phyloP scores from a whole-genome alignment of 2,113 vertebrate species.

The Ceratotherium simum region DNA sequence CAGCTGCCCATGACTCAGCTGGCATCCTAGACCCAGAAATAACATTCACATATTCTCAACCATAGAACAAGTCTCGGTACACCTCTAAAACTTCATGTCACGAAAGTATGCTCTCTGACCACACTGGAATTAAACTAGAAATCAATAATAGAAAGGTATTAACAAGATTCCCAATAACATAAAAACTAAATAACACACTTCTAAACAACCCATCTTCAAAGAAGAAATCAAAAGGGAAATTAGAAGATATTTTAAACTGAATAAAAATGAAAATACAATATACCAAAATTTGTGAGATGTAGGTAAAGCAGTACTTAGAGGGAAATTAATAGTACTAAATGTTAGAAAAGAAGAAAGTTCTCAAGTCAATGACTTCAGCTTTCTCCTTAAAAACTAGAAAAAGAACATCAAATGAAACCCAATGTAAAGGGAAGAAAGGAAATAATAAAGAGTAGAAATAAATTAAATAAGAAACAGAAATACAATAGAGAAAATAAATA shows the following conservation, averaged over 20 bases:
- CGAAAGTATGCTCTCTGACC: background rate
- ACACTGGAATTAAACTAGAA: background rate
- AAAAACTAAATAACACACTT: background rate
- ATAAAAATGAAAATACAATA: background rate
- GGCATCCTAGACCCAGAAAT: background rate
- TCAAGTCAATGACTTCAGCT: background rate
- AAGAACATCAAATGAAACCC: background rate
- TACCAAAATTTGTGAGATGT: background rate
- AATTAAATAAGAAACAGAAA: background rate
- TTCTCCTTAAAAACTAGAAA: background rate
- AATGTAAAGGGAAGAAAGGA: background rate
- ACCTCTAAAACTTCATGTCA: background rate
- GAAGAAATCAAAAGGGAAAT: background rate
- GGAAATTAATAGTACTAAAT: background rate
- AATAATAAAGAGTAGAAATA: background rate
- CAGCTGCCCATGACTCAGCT: accelerated
- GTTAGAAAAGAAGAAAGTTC: background rate
- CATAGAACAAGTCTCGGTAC: background rate
- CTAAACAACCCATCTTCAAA: background rate
- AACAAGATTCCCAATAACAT: background rate
- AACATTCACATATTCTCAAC: background rate
- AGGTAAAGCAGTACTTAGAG: background rate
- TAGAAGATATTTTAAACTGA: background rate
- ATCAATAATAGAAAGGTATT: background rate
- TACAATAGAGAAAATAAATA: background rate